Percentiles rank a stretch among this genome's conserved stretches.
Evolutionary conservation across 2,888 invertebrate genomes (phyloP).

Genomic region (Spatulosminthurus flaviceps): DNA sequence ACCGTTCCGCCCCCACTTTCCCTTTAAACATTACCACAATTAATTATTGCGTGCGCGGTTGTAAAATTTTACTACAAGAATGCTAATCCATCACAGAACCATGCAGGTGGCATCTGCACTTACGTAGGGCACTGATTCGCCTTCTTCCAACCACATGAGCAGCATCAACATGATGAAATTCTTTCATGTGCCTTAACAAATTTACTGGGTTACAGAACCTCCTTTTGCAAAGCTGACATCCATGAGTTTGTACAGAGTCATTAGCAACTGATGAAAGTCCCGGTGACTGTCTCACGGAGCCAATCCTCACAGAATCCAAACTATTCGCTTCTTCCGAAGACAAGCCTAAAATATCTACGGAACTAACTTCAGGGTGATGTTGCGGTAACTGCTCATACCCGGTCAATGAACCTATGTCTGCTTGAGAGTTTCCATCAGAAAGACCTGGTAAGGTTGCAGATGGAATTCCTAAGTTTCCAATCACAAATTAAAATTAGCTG

Average conservation of each 20-base stretch:
- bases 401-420: no score
- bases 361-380: no score
- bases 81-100: no score
- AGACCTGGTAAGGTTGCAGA: no score
- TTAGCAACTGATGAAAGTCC: not conserved
- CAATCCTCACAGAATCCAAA: not conserved
- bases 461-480: no score
- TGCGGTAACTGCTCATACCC: no score
- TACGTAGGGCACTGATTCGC: not conserved
- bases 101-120: not conserved
- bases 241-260: not conserved
- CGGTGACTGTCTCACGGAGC: not conserved
- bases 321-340: not conserved
- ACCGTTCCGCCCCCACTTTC: not conserved
- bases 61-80: no score
- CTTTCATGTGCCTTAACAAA: constrained; percentile 24
- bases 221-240: constrained; percentile 11
- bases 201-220: constrained; percentile 26
- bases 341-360: no score
- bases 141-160: constrained; percentile 25
- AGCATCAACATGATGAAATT: constrained; percentile 35
- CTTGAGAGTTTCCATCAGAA: no score
- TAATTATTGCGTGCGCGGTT: not conserved
- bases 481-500: no score
- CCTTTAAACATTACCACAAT: not conserved